These are phyloP conservation scores for Aleadryas rufinucha DNA, from an alignment of 2,113 vertebrate species.

Conservation along the genomic window DNA sequence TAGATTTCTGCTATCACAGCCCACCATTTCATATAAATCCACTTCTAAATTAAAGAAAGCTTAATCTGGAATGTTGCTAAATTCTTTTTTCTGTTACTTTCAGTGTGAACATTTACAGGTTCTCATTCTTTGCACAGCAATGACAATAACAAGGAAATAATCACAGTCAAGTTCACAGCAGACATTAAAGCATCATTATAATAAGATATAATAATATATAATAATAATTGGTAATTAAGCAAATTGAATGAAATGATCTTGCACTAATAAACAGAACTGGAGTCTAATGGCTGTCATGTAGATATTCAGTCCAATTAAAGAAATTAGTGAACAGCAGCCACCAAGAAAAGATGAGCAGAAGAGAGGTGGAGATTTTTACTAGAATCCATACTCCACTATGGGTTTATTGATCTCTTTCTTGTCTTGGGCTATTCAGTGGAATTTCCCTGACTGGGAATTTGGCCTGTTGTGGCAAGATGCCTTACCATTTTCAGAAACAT, in stretches of 20 bases:
- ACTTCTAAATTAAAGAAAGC: neutral
- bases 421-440: neutral
- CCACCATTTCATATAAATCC: neutral
- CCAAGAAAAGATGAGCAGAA: neutral
- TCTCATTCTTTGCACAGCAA: neutral
- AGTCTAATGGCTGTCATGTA: neutral
- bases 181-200: neutral
- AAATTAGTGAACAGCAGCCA: neutral
- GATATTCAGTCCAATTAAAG: neutral
- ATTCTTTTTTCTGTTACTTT: neutral
- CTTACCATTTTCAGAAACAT: neutral
- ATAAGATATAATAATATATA: neutral
- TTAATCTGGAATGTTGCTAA: neutral
- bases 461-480: neutral
- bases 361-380: neutral
- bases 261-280: constrained; percentile 1
- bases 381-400: neutral
- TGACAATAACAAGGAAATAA: neutral
- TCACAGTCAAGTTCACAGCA: neutral
- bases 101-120: neutral
- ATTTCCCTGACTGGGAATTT: neutral
- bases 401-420: neutral
- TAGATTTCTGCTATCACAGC: neutral
- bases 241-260: constrained; percentile 20
- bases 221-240: neutral